Conservation (phyloP, 2,113 vertebrate genomes). For the Genyomyrus donnyi region DNA sequence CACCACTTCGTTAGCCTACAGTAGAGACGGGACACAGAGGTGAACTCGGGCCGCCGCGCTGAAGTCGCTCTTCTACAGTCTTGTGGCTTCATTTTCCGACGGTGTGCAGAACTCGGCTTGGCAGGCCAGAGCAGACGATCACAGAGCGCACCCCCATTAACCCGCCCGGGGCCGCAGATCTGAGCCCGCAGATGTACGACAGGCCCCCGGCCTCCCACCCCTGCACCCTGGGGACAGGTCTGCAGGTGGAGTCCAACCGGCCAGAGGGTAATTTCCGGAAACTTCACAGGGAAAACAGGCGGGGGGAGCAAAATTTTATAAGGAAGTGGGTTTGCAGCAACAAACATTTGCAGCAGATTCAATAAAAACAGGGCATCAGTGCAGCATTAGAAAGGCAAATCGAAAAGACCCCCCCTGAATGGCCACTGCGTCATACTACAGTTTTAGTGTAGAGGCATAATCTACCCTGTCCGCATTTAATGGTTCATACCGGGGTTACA, state of each 20-base stretch:
- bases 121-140: conserved; percentile 37
- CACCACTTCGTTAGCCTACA: conserved; percentile 42
- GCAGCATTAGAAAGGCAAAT: neutral
- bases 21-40: conserved; percentile 30
- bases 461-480: neutral
- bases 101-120: conserved; percentile 19
- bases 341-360: conserved; percentile 54
- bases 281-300: conserved; percentile 49
- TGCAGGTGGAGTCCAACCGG: conserved; percentile 28
- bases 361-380: conserved; percentile 42
- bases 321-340: conserved; percentile 53
- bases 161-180: neutral
- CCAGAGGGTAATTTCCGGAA: conserved; percentile 57
- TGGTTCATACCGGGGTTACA: neutral
- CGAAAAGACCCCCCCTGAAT: neutral
- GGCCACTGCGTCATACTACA: neutral
- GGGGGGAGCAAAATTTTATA: conserved; percentile 53
- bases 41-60: conserved; percentile 26
- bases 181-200: conserved; percentile 18
- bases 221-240: neutral
- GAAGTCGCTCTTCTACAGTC: conserved; percentile 23
- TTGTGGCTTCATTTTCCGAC: conserved; percentile 34
- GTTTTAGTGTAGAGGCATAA: neutral
- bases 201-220: conserved; percentile 18
- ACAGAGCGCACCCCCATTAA: conserved; percentile 13